Conservation (phyloP, 92 coral and sea anemone species). For the Hydrozoanthus gracilis region DNA sequence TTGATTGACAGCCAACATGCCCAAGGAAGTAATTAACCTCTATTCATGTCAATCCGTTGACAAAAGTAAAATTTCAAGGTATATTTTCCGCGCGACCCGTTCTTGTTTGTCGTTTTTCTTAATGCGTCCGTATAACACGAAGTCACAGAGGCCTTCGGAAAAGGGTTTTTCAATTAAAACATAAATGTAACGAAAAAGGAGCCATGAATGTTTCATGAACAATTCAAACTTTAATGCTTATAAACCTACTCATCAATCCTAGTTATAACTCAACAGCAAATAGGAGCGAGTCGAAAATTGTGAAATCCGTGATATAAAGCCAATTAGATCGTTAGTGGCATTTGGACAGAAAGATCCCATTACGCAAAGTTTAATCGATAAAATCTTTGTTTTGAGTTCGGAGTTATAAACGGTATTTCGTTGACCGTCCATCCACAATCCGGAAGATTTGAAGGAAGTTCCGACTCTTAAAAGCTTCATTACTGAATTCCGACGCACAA, state of each 20-base stretch:
- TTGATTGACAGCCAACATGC: slow-evolving; percentile 26
- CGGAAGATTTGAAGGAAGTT: background rate
- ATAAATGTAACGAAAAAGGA: background rate
- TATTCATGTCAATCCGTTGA: slow-evolving; percentile 1
- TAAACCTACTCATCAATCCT: background rate
- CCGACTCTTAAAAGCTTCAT: no score
- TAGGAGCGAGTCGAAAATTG: background rate
- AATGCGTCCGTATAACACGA: background rate
- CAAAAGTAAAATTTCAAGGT: slow-evolving; percentile 17
- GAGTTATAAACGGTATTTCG: background rate
- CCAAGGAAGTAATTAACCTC: slow-evolving; percentile 5
- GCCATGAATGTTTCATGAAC: slow-evolving; percentile 27
- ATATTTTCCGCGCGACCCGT: background rate
- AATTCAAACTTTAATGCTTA: slow-evolving; percentile 1
- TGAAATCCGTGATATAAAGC: background rate
- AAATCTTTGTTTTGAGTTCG: slow-evolving; percentile 21
- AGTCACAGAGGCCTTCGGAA: background rate
- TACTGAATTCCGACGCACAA: no score
- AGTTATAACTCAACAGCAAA: slow-evolving; percentile 9
- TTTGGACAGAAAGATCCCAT: slow-evolving; percentile 21
- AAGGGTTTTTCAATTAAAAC: background rate
- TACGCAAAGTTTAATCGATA: slow-evolving; percentile 27
- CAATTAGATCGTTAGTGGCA: slow-evolving; percentile 4
- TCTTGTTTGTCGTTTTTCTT: background rate
- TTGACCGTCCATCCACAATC: no score